These are phyloP conservation scores for Oscheius sp. DNA, from an alignment of 2,888 invertebrate genomes.

Conservation along the genomic window DNA sequence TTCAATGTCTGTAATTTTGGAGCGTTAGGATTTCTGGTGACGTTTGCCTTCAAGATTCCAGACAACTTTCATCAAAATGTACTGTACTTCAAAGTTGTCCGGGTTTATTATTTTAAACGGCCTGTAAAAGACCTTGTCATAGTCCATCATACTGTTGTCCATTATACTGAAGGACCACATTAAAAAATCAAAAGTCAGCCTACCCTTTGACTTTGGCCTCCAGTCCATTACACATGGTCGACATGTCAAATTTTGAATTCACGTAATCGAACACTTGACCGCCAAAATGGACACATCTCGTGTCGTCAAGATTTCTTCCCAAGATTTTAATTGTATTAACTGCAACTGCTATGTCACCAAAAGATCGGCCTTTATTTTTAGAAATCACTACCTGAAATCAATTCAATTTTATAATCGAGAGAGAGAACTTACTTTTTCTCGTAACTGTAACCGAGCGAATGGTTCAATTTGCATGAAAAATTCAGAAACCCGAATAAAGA, in stretches of 20 bases:
- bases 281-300: not conserved
- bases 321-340: not conserved
- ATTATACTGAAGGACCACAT: slow-evolving; percentile 20
- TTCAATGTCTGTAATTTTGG: not conserved
- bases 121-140: not conserved
- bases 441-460: not conserved
- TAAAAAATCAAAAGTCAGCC: too few species aligned
- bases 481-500: not conserved
- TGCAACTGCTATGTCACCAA: not conserved
- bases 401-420: too few species aligned
- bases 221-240: not conserved
- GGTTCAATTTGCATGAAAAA: slow-evolving; percentile 21
- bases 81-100: slow-evolving; percentile 22
- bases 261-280: not conserved
- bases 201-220: slow-evolving; percentile 9
- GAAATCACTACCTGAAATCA: too few species aligned
- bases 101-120: slow-evolving; percentile 11
- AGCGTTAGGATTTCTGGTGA: not conserved
- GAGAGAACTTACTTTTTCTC: not conserved
- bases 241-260: not conserved
- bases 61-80: not conserved
- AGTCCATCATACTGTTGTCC: not conserved
- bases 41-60: not conserved
- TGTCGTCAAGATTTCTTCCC: not conserved
- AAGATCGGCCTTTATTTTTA: not conserved